Evolutionary conservation across 2,113 vertebrate species (phyloP), one percentile per base, ranked within the genome.

Genomic region (Sceloporus undulatus): DNA sequence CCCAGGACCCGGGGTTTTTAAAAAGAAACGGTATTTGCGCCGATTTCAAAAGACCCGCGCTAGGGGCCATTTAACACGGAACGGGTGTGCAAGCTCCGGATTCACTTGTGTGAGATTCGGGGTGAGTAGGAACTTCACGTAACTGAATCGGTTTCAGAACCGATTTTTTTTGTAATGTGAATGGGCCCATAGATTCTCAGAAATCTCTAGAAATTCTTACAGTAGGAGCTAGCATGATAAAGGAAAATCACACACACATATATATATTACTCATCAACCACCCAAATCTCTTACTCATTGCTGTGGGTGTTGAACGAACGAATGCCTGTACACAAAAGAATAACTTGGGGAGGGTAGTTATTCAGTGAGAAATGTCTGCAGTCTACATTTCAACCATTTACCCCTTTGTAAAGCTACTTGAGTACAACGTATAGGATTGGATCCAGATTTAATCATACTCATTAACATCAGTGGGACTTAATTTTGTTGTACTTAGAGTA

Each of bases 201-300:
- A 84, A 84, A 77, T 56, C 56, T 82, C 88, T 89, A 54, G 16
- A 5, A 65, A 21, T 79, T 79, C 65, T 62, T 38, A 18, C 48
- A 75, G 88, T 79, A 88, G 29, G 48, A 27, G 42, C 85, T 10
- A 79, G 59, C 62, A 77, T 13, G 25, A 84, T 82, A 73, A 79
- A 27, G 23, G 23, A 52, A 54, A 66, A 81, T 56, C 76, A 10
- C 23, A 75, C 9, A 8, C 76, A 10, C 23, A 75, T 8, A 8
- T n/a, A 70, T 54, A 89, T 68, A 77, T 85, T 84, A 66, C 38
- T 79, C 70, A 79, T 79, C 27, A 40, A 74, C 78, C 74, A 76
- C 85, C 34, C 34, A 83, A 76, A 19, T 68, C 29, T 87, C 76
- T 82, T 90, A n/a, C 48, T 82, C 82, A 74, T 42, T 77, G 4